Evolutionary conservation across 1,140 invertebrate species (phyloP).

Genomic region (Spodoptera litura): DNA sequence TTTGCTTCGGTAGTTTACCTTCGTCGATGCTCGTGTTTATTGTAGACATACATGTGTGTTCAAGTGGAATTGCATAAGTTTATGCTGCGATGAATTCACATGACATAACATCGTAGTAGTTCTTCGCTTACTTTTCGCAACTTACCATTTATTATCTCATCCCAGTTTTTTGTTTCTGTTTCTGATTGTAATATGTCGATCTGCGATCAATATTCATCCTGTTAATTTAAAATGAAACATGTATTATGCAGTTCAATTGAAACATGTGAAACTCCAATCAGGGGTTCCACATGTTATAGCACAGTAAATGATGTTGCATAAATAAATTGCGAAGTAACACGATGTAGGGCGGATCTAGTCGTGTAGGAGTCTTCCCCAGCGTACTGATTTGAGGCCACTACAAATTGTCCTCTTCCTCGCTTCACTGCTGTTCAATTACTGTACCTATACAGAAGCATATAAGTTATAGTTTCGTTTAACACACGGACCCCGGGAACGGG

Average conservation of each 20-base stretch:
- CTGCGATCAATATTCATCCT: background rate
- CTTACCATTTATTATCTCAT: too few relatives aligned
- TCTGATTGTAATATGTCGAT: too few relatives aligned
- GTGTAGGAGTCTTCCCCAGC: slow-evolving; percentile 80
- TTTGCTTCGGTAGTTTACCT: background rate
- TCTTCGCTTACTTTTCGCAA: too few relatives aligned
- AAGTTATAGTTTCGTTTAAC: slow-evolving; percentile 69
- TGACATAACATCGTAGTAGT: too few relatives aligned
- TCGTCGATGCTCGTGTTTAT: too few relatives aligned
- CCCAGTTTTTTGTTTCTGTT: too few relatives aligned
- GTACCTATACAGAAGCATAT: slow-evolving; percentile 69
- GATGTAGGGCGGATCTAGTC: slow-evolving; percentile 70
- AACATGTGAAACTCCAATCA: slow-evolving; percentile 14
- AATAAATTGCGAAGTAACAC: slow-evolving; percentile 65
- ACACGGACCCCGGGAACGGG: slow-evolving; percentile 67
- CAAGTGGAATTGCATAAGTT: too few relatives aligned
- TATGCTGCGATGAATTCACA: too few relatives aligned
- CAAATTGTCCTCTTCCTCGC: slow-evolving; percentile 82
- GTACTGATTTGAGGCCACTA: slow-evolving; percentile 83
- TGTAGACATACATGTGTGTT: too few relatives aligned
- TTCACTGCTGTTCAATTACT: slow-evolving; percentile 67
- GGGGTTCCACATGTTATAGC: slow-evolving; percentile 2
- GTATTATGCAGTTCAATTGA: slow-evolving; percentile 18
- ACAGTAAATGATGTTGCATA: slow-evolving; percentile 53
- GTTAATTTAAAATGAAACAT: slow-evolving; percentile 1